Evolutionary conservation across 2,797 vertebrate genomes (phyloP).

Genomic region (Channallabes apus): DNA sequence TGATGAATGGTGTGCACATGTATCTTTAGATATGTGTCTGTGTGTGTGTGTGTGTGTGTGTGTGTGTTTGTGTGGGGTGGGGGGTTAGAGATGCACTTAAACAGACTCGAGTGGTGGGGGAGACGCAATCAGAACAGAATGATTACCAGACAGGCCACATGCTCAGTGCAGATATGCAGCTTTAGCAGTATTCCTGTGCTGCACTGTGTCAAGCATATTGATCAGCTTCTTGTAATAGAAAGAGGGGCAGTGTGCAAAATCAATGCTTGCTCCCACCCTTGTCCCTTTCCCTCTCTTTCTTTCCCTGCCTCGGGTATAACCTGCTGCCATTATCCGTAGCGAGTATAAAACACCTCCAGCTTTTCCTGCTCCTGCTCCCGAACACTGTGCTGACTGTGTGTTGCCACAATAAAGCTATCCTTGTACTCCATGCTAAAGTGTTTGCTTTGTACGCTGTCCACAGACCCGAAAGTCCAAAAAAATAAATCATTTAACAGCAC

Average conservation of each 20-base stretch:
- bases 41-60: not conserved
- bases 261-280: slow-evolving; percentile 71
- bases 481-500: not conserved
- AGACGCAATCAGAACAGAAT: slow-evolving; percentile 62
- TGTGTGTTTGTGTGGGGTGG: slow-evolving; percentile 14
- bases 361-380: slow-evolving; percentile 35
- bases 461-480: slow-evolving; percentile 45
- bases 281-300: slow-evolving; percentile 45
- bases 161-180: slow-evolving; percentile 61
- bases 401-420: slow-evolving; percentile 35
- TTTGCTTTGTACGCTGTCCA: slow-evolving; percentile 29
- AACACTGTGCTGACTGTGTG: slow-evolving; percentile 32
- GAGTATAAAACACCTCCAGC: slow-evolving; percentile 65
- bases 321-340: slow-evolving; percentile 69
- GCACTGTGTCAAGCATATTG: slow-evolving; percentile 67
- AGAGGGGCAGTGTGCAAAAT: slow-evolving; percentile 77
- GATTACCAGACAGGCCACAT: slow-evolving; percentile 67
- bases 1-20: slow-evolving; percentile 14
- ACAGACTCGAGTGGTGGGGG: slow-evolving; percentile 48
- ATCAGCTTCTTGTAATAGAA: slow-evolving; percentile 75
- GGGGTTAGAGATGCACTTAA: slow-evolving; percentile 50
- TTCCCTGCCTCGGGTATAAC: slow-evolving; percentile 38
- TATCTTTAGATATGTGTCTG: slow-evolving; percentile 17
- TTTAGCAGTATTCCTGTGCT: slow-evolving; percentile 61
- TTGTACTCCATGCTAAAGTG: slow-evolving; percentile 7